These are phyloP conservation scores for Cerceris rybyensis DNA, from an alignment of 2,888 invertebrate species.

Conservation along the genomic window DNA sequence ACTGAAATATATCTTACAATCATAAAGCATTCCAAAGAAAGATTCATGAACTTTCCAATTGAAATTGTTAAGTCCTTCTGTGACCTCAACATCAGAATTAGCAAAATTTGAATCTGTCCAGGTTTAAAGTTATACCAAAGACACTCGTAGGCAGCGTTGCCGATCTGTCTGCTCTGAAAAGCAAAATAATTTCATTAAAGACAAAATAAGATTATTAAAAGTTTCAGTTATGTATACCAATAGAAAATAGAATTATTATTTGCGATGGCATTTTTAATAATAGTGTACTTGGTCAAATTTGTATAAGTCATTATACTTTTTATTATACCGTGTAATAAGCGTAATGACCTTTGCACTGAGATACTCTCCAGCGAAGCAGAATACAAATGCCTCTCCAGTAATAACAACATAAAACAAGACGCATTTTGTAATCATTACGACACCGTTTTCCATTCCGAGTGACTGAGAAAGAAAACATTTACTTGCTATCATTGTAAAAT, in stretches of 20 bases:
- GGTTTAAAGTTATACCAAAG: conserved; percentile 56
- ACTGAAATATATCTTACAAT: conserved; percentile 32
- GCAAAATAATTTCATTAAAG: not conserved
- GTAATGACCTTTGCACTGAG: conserved; percentile 4
- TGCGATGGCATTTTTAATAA: not conserved
- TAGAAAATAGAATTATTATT: not conserved
- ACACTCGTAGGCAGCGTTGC: conserved; percentile 45
- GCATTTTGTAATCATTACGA: conserved; percentile 40
- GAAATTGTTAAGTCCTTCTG: conserved; percentile 39
- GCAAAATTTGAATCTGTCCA: conserved; percentile 38
- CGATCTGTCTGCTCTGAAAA: conserved; percentile 48
- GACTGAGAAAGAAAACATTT: conserved; percentile 37
- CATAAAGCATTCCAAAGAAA: conserved; percentile 42
- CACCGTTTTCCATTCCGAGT: conserved; percentile 16
- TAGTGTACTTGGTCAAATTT: not conserved
- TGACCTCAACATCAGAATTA: conserved; percentile 46
- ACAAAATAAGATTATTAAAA: not conserved
- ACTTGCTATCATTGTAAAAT: too few relatives aligned
- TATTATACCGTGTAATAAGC: not conserved
- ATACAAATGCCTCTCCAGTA: conserved; percentile 42
- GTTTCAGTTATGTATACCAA: too few relatives aligned
- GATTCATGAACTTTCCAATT: conserved; percentile 38
- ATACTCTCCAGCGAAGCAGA: conserved; percentile 26
- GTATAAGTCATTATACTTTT: not conserved
- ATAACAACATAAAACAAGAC: conserved; percentile 29